Evolutionary conservation across 2,113 vertebrate genomes (phyloP).

Genomic region (Isurus oxyrinchus): DNA sequence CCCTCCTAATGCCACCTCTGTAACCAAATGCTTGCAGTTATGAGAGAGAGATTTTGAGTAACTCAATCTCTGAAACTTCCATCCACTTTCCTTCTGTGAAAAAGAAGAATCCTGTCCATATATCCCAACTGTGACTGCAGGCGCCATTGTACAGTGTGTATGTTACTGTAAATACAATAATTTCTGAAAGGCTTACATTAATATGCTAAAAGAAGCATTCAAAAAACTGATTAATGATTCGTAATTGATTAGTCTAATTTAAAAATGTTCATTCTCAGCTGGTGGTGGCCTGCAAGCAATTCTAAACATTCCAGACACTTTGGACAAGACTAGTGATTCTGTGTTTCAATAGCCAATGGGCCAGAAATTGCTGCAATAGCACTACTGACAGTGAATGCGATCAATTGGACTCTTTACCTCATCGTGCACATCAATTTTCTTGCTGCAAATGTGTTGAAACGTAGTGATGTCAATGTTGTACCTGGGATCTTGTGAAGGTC

Average conservation of each 20-base stretch:
- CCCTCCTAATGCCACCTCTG: not conserved
- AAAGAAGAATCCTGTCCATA: not conserved
- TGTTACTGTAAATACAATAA: not conserved
- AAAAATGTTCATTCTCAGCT: not conserved
- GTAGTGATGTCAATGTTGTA: not conserved
- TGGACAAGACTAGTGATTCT: not conserved
- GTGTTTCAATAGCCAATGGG: not conserved
- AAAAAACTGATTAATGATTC: not conserved
- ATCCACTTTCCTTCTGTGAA: not conserved
- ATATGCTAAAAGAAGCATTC: not conserved
- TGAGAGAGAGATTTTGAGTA: not conserved
- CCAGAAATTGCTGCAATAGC: not conserved
- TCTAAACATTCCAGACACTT: not conserved
- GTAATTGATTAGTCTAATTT: not conserved
- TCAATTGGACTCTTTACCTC: not conserved
- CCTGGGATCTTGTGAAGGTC: not conserved
- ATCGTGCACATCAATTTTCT: not conserved
- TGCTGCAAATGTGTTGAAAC: not conserved
- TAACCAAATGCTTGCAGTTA: not conserved
- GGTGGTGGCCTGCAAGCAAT: not conserved
- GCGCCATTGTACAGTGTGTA: not conserved
- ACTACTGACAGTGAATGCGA: not conserved
- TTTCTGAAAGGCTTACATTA: not conserved
- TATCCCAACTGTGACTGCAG: not conserved
- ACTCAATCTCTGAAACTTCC: not conserved